phyloP scores from a whole-genome alignment of 2,888 invertebrate genomes.

The Drosophila antonietae region DNA sequence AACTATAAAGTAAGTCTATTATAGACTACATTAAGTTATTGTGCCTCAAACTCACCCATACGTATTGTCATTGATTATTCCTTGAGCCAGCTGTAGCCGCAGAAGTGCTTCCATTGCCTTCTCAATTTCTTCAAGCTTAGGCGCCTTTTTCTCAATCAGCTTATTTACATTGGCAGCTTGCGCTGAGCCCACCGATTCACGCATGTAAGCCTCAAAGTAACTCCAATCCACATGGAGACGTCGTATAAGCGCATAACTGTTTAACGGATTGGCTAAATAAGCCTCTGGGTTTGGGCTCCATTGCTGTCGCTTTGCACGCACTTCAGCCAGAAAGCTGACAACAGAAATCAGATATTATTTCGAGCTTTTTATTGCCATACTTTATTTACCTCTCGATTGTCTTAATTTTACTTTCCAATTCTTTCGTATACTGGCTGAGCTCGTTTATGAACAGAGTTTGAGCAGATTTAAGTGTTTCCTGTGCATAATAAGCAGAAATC shows the following conservation, averaged over 20 bases:
- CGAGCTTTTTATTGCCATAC: neutral
- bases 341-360: neutral
- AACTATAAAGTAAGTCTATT: slow-evolving; percentile 2
- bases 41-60: slow-evolving; percentile 18
- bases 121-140: neutral
- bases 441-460: slow-evolving; percentile 29
- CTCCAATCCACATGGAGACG: slow-evolving; percentile 51
- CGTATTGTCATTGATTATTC: slow-evolving; percentile 14
- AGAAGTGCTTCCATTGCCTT: slow-evolving; percentile 10
- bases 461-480: slow-evolving; percentile 4
- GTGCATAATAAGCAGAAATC: neutral
- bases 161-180: slow-evolving; percentile 6
- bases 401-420: slow-evolving; percentile 29
- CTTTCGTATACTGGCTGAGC: slow-evolving; percentile 14
- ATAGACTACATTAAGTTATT: neutral
- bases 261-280: slow-evolving; percentile 35
- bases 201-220: slow-evolving; percentile 30
- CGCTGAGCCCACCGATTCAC: neutral
- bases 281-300: slow-evolving; percentile 6
- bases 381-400: slow-evolving; percentile 32
- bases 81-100: slow-evolving; percentile 23
- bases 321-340: slow-evolving; percentile 36
- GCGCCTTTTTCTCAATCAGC: neutral
- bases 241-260: slow-evolving; percentile 36
- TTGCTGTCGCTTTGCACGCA: slow-evolving; percentile 11